Percentiles rank a stretch among this genome's conserved stretches.
phyloP scores from a whole-genome alignment of 2,113 vertebrate genomes.

The Oreochromis spilurus region DNA sequence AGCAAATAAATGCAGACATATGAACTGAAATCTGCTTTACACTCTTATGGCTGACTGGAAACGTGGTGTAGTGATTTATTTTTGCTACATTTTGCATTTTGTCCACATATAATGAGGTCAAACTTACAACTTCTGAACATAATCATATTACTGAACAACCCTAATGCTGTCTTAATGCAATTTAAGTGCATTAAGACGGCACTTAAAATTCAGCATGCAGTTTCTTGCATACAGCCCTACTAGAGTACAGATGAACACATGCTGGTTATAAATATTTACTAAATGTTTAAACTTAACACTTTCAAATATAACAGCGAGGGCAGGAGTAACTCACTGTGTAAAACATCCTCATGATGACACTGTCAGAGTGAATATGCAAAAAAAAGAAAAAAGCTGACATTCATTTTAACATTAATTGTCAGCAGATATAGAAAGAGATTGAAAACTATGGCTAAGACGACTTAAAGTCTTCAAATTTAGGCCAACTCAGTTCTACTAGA shows the following conservation, averaged over 20 bases:
- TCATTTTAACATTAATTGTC: neutral
- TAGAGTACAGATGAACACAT: neutral
- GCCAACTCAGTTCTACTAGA: neutral
- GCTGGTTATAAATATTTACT: neutral
- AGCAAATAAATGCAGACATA: conserved; percentile 2
- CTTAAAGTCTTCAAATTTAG: neutral
- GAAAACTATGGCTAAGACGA: neutral
- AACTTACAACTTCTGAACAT: neutral
- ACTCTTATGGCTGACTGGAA: neutral
- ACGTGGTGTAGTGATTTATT: neutral
- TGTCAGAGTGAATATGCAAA: neutral
- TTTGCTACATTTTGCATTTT: neutral
- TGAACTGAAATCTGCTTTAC: neutral
- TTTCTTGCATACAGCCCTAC: neutral
- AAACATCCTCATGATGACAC: neutral
- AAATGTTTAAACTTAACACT: neutral
- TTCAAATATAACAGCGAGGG: neutral
- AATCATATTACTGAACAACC: neutral
- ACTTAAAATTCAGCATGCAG: neutral
- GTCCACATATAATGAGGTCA: conserved; percentile 1
- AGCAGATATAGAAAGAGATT: neutral
- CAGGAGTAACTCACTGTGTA: neutral
- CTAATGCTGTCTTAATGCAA: neutral
- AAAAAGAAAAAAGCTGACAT: neutral
- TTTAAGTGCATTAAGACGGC: neutral